Evolutionary conservation across 1,140 invertebrate species (phyloP), one percentile per base, ranked within the genome.

Genomic region (Nasonia vitripennis): DNA sequence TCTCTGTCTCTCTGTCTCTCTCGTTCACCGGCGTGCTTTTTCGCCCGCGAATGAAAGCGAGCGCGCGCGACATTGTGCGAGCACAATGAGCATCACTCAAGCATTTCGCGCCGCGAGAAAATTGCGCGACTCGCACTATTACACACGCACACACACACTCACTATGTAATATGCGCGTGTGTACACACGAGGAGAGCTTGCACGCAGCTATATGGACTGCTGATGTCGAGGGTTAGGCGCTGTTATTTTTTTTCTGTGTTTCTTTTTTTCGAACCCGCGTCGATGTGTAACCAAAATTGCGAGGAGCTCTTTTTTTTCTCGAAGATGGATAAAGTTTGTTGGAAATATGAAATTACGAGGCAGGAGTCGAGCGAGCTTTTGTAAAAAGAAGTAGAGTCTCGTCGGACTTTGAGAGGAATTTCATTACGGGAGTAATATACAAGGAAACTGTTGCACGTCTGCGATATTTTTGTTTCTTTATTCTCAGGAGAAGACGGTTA

Each of bases 21-120:
- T 41, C 34, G 31, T 75, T 75, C 73, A 17, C n/a, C 11, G 2
- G 23, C 11, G 11, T 27, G n/a, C 68, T 70, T 70, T 74, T 41
- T 74, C 12, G 73, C 14, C 10, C 73, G 20, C 37, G 73, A 17
- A n/a, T 45, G 37, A 75, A 41, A 70, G 73, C 41, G 37, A 62
- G 6, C 27, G 17, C 75, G 17, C 75, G 75, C 41, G 78, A 85
- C 70, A 81, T 75, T 81, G 74, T 81, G 74, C 48, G n/a, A 31
- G 51, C 34, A 81, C 79, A 81, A 81, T 77, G 48, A 85, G 73
- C 84, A 86, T 86, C 84, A 86, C 84, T 86, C 84, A 86, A 86
- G 84, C 84, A 86, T 86, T 86, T 86, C 80, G 80, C 80, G 51
- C 73, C 74, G 67, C 23, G 74, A 86, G 45, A 81, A 82, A 82